phyloP scores from a whole-genome alignment of 2,888 invertebrate genomes.

The Epinotia brunnichana region DNA sequence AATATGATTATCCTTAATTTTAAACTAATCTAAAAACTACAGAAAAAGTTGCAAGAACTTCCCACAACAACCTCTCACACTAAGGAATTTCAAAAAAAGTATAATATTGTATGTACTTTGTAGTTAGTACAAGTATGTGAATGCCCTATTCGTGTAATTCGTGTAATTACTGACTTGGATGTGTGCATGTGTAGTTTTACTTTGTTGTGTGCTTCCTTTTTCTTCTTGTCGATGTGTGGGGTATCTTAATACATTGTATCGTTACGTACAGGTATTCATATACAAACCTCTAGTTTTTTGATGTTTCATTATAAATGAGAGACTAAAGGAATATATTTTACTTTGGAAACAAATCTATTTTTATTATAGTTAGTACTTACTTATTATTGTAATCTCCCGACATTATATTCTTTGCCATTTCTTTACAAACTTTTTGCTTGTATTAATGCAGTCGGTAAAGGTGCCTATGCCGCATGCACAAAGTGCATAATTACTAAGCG shows the following conservation, averaged over 20 bases:
- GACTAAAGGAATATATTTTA: background rate
- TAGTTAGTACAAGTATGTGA: conserved; percentile 33
- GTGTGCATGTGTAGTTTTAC: conserved; percentile 39
- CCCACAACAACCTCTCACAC: conserved; percentile 4
- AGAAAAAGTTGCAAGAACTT: conserved; percentile 4
- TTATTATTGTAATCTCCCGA: background rate
- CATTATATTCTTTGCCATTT: background rate
- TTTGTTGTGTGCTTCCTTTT: conserved; percentile 35
- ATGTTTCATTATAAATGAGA: conserved; percentile 6
- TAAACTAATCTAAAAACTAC: background rate
- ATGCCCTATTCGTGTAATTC: conserved; percentile 43
- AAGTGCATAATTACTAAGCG: conserved; percentile 26
- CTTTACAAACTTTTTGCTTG: background rate
- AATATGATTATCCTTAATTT: background rate
- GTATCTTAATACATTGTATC: conserved; percentile 32
- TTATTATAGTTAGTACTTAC: background rate
- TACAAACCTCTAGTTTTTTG: conserved; percentile 18
- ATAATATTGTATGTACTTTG: conserved; percentile 29
- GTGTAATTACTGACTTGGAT: conserved; percentile 37
- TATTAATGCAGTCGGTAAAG: background rate
- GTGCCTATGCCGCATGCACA: conserved; percentile 3
- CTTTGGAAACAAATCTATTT: background rate
- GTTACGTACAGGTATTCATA: conserved; percentile 7
- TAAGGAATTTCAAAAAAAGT: conserved; percentile 39
- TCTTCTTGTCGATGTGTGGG: conserved; percentile 33